Percentiles rank a stretch among this genome's conserved stretches.
Evolutionary conservation across 2,888 invertebrate species (phyloP).

Genomic region (Hoplodrina ambigua): DNA sequence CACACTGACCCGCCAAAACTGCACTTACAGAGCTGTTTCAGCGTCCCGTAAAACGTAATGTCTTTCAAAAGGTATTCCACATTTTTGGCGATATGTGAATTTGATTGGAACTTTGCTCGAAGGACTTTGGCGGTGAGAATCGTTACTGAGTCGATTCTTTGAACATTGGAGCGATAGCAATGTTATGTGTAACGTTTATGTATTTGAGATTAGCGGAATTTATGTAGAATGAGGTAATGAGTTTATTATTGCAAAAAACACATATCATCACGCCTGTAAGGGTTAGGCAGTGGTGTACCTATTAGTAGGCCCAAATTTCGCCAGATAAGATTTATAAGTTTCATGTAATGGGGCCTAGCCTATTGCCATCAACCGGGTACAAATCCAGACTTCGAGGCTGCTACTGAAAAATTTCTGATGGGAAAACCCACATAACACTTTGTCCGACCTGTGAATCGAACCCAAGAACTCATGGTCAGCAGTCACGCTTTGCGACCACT

Average conservation of each 20-base stretch:
- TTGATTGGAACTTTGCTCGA: slow-evolving; percentile 61
- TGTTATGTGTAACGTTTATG: slow-evolving; percentile 23
- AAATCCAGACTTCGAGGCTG: no score
- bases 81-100: slow-evolving; percentile 65
- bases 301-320: no score
- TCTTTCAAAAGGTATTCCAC: slow-evolving; percentile 66
- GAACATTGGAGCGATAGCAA: slow-evolving; percentile 22
- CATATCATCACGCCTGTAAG: no score
- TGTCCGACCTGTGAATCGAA: no score
- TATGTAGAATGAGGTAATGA: slow-evolving; percentile 8
- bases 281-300: no score
- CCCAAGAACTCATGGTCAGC: no score
- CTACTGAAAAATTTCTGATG: no score
- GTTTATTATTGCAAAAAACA: not conserved
- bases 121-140: slow-evolving; percentile 34
- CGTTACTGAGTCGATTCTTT: slow-evolving; percentile 37
- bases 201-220: slow-evolving; percentile 16
- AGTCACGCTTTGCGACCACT: no score
- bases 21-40: slow-evolving; percentile 73
- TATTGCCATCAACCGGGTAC: no score
- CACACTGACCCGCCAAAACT: slow-evolving; percentile 73
- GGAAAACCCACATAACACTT: no score
- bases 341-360: no score
- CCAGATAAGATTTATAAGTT: no score
- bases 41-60: slow-evolving; percentile 72